Percentiles rank a stretch among this genome's conserved stretches.
Evolutionary conservation across 2,113 vertebrate species (phyloP).

Genomic region (Phrynocephalus versicolor): DNA sequence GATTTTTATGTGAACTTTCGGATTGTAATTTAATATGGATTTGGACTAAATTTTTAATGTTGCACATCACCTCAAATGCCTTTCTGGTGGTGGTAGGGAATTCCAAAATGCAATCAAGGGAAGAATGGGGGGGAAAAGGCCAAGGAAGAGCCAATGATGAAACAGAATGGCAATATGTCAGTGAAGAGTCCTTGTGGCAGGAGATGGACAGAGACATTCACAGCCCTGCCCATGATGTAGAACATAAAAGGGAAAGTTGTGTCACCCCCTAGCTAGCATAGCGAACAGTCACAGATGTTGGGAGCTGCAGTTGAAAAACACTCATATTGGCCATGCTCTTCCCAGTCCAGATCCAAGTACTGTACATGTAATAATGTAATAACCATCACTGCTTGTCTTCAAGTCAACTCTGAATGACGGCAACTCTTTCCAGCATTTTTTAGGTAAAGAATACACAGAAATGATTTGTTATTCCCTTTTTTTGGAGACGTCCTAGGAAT

Average conservation of each 20-base stretch:
- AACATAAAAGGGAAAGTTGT: not conserved
- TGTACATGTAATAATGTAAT: not conserved
- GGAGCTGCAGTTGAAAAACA: not conserved
- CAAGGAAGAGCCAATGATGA: not conserved
- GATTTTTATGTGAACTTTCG: slow-evolving; percentile 6
- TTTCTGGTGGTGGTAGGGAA: not conserved
- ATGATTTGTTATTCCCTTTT: too few relatives aligned
- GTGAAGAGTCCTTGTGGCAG: not conserved
- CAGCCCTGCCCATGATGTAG: not conserved
- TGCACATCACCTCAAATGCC: not conserved
- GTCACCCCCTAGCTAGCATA: not conserved
- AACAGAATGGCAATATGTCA: not conserved
- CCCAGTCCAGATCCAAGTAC: not conserved
- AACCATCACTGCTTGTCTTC: too few relatives aligned
- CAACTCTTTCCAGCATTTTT: too few relatives aligned
- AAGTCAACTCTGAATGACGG: too few relatives aligned
- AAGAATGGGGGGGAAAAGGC: not conserved
- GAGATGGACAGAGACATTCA: not conserved
- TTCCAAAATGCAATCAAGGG: not conserved
- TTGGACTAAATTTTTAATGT: slow-evolving; percentile 7
- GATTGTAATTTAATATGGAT: slow-evolving; percentile 24
- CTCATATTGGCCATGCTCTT: not conserved
- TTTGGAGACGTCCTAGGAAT: too few relatives aligned
- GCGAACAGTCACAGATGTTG: not conserved
- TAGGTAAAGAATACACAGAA: too few relatives aligned